Evolutionary conservation across 2,888 invertebrate genomes (phyloP).

Genomic region (Drosophila atripex): DNA sequence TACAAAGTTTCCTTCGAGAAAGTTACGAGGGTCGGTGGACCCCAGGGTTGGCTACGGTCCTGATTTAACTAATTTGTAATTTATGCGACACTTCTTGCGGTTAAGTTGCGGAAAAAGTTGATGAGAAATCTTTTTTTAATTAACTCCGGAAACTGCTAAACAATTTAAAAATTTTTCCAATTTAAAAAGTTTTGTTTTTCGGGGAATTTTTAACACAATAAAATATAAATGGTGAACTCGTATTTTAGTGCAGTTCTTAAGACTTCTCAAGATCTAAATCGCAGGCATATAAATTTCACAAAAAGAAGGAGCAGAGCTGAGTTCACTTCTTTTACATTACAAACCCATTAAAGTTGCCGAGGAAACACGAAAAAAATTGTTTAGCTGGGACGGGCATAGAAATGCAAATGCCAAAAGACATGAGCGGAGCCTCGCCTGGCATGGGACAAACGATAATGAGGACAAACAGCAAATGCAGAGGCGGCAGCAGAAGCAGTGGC

Average conservation of each 20-base stretch:
- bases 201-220: slow-evolving; percentile 3
- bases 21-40: not conserved
- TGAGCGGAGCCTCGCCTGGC: slow-evolving; percentile 43
- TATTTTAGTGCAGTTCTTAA: slow-evolving; percentile 37
- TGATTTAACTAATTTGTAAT: slow-evolving; percentile 75
- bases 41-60: slow-evolving; percentile 31
- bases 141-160: slow-evolving; percentile 55
- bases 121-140: slow-evolving; percentile 65
- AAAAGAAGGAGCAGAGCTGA: not conserved
- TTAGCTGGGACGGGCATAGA: slow-evolving; percentile 48
- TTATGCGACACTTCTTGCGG: slow-evolving; percentile 64
- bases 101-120: slow-evolving; percentile 32
- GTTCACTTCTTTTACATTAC: slow-evolving; percentile 69
- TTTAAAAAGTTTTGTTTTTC: slow-evolving; percentile 25
- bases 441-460: slow-evolving; percentile 75
- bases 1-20: slow-evolving; percentile 37
- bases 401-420: slow-evolving; percentile 75
- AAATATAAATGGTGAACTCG: slow-evolving; percentile 15
- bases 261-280: slow-evolving; percentile 42
- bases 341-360: slow-evolving; percentile 71
- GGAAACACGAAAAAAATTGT: slow-evolving; percentile 34
- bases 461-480: slow-evolving; percentile 66
- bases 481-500: slow-evolving; percentile 41
- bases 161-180: slow-evolving; percentile 27
- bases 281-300: slow-evolving; percentile 28